Evolutionary conservation across 2,113 vertebrate genomes (phyloP).

Genomic region (Aegithalos caudatus): DNA sequence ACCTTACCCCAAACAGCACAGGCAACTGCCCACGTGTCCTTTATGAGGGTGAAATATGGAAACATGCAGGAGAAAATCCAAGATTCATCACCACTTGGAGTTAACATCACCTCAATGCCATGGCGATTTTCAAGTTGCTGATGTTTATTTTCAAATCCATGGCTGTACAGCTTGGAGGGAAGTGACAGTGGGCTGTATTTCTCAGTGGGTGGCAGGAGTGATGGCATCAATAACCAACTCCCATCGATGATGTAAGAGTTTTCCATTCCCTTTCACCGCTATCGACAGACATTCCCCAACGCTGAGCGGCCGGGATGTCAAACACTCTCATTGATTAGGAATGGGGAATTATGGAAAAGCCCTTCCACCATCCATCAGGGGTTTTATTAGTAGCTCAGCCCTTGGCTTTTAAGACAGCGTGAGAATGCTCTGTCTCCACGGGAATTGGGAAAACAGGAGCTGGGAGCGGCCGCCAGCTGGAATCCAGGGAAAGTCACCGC

Average conservation of each 20-base stretch:
- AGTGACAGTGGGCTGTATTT: background rate
- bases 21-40: background rate
- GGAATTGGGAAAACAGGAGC: background rate
- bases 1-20: background rate
- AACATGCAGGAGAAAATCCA: background rate
- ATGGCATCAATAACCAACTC: background rate
- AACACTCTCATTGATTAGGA: background rate
- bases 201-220: background rate
- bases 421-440: background rate
- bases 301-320: background rate
- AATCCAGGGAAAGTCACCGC: background rate
- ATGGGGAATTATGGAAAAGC: background rate
- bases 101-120: background rate
- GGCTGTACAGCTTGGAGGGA: background rate
- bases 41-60: background rate
- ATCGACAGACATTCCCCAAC: background rate
- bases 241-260: background rate
- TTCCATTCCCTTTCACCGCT: background rate
- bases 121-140: background rate
- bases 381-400: background rate
- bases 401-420: background rate
- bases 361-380: background rate
- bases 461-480: background rate
- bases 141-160: slow-evolving; percentile 5
- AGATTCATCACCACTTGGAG: background rate